Evolutionary conservation across 1,140 invertebrate genomes (phyloP), one percentile per base, ranked within the genome.

Genomic region (Lanistes nyassanus): DNA sequence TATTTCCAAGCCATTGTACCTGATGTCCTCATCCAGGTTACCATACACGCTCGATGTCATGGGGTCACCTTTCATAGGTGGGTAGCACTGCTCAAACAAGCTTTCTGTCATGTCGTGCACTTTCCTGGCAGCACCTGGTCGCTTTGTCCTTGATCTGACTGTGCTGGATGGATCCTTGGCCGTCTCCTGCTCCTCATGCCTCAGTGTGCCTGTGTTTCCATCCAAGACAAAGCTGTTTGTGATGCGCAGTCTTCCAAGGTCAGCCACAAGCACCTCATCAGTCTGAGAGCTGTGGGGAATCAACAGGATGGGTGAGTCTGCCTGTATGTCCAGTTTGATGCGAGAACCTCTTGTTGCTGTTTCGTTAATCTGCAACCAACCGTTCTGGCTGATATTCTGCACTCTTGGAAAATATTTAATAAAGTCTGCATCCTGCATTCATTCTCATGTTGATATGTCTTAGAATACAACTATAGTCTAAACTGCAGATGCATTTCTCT

Each of bases 281-380:
- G 94, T 94, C 72, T 92, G 92, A n/a, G 94, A 94, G 85, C 94
- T 95, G 56, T 96, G 92, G 0, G 97, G 97, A 53, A 98, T 88
- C 5, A 98, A 89, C 76, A 98, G 95, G 0, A 97, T 93, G 0
- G 96, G 96, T 26, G 95, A 94, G 1, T 92, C 93, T 26, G 94
- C 94, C 75, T 92, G 91, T 29, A 96, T 91, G 81, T 94, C 92
- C 42, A 96, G 84, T 1, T 91, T 91, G 2, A 95, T 87, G 77
- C 93, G 81, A 7, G 89, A 81, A 68, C 87, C 87, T 77, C 89
- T 84, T 2, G 81, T 82, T 31, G 86, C 85, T 71, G 78, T 79
- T 64, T 88, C 84, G 67, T 81, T 82, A 16, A 89, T 83, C 86
- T 88, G 73, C n/a, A 76, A 70, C 31, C 13, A 47, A 13, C 42